phyloP scores from a whole-genome alignment of 2,113 vertebrate species.

The Kryptolebias marmoratus region DNA sequence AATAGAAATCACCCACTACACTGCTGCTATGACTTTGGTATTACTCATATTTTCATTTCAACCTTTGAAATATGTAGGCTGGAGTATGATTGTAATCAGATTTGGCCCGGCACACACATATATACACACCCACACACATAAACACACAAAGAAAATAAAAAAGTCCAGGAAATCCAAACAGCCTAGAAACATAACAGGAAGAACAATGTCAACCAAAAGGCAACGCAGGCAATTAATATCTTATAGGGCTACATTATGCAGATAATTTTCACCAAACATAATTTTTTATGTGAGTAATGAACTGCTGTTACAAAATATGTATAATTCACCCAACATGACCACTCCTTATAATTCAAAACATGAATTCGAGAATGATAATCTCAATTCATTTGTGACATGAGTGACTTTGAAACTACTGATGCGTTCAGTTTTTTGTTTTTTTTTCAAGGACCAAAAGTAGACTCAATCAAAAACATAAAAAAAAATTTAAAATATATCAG shows the following conservation, averaged over 20 bases:
- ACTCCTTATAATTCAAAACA: neutral
- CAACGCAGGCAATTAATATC: constrained; percentile 10
- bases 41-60: constrained; percentile 36
- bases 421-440: no score
- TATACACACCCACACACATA: no score
- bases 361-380: neutral
- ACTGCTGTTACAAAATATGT: neutral
- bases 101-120: constrained; percentile 6
- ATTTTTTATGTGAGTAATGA: neutral
- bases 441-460: no score
- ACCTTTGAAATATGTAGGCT: constrained; percentile 21
- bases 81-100: constrained; percentile 40
- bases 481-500: no score
- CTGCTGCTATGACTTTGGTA: constrained; percentile 27
- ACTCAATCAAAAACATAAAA: no score
- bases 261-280: constrained; percentile 6
- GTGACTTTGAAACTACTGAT: no score
- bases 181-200: constrained; percentile 46
- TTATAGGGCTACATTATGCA: neutral
- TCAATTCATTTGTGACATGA: no score
- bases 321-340: neutral
- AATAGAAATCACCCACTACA: neutral
- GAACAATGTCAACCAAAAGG: constrained; percentile 42
- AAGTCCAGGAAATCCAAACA: constrained; percentile 66
- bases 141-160: neutral